Evolutionary conservation across 2,797 vertebrate species (phyloP), one percentile per base, ranked within the genome.

Genomic region (Chromis chromis): DNA sequence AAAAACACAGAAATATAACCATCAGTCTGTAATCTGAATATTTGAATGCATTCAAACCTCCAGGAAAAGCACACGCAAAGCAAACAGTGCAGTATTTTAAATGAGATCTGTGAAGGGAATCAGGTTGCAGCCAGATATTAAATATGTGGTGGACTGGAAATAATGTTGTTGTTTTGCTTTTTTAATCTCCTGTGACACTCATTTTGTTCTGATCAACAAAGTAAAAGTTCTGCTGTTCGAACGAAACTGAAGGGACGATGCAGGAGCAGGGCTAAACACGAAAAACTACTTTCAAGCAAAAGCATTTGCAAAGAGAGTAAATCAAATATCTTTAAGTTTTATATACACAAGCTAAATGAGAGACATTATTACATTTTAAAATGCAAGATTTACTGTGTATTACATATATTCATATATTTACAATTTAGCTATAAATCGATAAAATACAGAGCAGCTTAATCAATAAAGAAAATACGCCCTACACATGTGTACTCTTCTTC

Each of bases 1-100:
- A 16, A 8, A 58, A 72, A 57, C 13, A 59, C 36, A 62, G 17
- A 64, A 64, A 59, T 6, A 4, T 71, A 28, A 50, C 50, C 28
- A 14, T 21, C 27, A 14, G 33, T 6, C 19, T 52, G 2, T 49
- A 28, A 70, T 72, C 33, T 53, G 8, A 72, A 21, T 21, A 58
- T 52, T 4, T 46, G 50, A 61, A 50, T 1, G 17, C 13, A 54
- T 7, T 1, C 5, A 21, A 36, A 5, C 0, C 6, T 49, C n/a
- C 8, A 1, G 8, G 8, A 21, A 19, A 10, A 8, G n/a, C 8
- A 11, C 19, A 8, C 4, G 3, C 6, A 46, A 36, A 36, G 10
- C 33, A 36, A 19, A 19, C 16, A 2, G 44, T n/a, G 44, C 4
- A 19, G 22, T 13, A 13, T 14, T 24, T 4, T 11, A 13, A 50